A percentile compares a stretch with the other conserved stretches of the same genome.
Conservation (phyloP, 2,113 vertebrate species). For the Hiodon alosoides region DNA sequence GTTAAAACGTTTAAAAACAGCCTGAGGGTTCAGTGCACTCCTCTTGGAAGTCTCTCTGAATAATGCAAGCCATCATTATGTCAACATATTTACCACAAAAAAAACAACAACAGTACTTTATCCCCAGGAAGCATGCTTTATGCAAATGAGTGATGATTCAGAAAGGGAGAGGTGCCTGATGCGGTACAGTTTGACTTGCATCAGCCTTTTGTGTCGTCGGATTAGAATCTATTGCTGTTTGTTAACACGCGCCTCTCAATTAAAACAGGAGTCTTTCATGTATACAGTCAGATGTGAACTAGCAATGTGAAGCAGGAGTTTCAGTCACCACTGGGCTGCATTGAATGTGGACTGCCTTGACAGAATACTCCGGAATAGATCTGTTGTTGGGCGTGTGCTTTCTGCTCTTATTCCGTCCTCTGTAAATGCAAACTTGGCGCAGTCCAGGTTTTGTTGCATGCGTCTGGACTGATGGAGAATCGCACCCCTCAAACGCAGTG, state of each 20-base stretch:
- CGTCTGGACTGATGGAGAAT: too few relatives aligned
- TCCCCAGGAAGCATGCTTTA: conserved; percentile 62
- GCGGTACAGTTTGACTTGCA: conserved; percentile 49
- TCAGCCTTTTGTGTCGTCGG: conserved; percentile 62
- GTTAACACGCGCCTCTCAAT: conserved; percentile 67
- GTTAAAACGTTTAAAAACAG: conserved; percentile 54
- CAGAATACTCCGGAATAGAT: neutral
- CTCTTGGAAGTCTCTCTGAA: conserved; percentile 45
- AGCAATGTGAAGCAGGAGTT: conserved; percentile 53
- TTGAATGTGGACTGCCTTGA: neutral
- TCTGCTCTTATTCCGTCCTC: too few relatives aligned
- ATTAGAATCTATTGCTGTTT: conserved; percentile 69
- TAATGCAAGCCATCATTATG: conserved; percentile 59
- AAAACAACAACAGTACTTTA: conserved; percentile 42
- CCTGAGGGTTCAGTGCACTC: conserved; percentile 56
- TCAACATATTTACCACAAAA: conserved; percentile 55
- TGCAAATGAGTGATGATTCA: conserved; percentile 66
- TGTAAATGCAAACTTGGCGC: too few relatives aligned
- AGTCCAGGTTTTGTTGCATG: too few relatives aligned
- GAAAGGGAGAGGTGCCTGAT: conserved; percentile 48
- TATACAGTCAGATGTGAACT: conserved; percentile 68
- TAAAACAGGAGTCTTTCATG: conserved; percentile 59
- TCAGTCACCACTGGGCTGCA: conserved; percentile 4
- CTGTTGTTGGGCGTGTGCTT: neutral
- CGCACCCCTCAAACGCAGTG: too few relatives aligned